These are phyloP conservation scores for Cepaea hortensis DNA, from an alignment of 2,888 invertebrate species.

Conservation along the genomic window DNA sequence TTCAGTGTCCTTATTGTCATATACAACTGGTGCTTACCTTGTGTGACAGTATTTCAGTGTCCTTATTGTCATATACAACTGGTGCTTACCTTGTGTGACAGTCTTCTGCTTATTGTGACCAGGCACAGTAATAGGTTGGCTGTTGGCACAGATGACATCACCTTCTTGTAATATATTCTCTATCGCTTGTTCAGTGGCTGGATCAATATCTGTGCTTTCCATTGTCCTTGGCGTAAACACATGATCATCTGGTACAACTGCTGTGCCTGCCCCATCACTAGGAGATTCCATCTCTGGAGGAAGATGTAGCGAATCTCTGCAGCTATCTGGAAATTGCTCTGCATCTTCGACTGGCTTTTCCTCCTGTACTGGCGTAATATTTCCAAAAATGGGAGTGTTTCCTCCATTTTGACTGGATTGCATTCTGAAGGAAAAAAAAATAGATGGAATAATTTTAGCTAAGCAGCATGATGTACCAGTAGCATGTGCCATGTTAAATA, in stretches of 20 bases:
- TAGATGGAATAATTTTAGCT: background rate
- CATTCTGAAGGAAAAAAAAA: constrained; percentile 37
- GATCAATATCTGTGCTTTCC: constrained; percentile 38
- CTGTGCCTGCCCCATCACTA: background rate
- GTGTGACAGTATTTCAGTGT: no score
- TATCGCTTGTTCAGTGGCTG: constrained; percentile 35
- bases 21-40: no score
- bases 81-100: background rate
- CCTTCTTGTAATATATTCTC: constrained; percentile 62
- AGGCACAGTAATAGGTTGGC: background rate
- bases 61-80: no score
- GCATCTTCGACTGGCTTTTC: constrained; percentile 49
- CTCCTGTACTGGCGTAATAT: constrained; percentile 56
- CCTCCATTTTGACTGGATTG: constrained; percentile 24
- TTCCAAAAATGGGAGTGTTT: background rate
- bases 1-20: no score
- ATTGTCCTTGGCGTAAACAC: constrained; percentile 43
- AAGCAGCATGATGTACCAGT: background rate
- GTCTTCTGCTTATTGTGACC: constrained; percentile 7
- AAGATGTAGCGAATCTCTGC: constrained; percentile 39
- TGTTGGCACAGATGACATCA: constrained; percentile 39
- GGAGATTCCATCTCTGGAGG: constrained; percentile 32
- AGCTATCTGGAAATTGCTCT: constrained; percentile 11
- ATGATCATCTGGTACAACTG: constrained; percentile 21
- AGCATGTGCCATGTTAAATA: no score